phyloP scores from a whole-genome alignment of 1,140 invertebrate genomes.

The Papilio helenus region DNA sequence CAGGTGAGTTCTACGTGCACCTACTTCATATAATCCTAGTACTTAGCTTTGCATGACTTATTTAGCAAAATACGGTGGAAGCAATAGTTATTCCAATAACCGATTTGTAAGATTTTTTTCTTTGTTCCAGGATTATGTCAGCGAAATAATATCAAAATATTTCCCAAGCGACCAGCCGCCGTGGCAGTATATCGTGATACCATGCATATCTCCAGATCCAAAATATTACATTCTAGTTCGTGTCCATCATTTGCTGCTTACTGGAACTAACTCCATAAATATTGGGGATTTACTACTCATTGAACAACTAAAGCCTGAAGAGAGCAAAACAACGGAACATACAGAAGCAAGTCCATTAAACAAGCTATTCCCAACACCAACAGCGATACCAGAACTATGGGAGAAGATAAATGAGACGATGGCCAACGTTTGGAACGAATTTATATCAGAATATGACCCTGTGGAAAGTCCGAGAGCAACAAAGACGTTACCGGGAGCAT shows the following conservation, averaged over 20 bases:
- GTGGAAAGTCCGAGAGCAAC: constrained; percentile 86
- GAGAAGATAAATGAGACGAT: constrained; percentile 87
- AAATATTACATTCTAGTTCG: constrained; percentile 89
- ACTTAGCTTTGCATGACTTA: background rate
- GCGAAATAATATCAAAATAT: constrained; percentile 90
- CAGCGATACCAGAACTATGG: constrained; percentile 86
- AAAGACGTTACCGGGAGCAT: constrained; percentile 84
- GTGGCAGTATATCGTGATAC: constrained; percentile 92
- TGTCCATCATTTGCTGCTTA: constrained; percentile 89
- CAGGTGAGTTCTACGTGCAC: constrained; percentile 80
- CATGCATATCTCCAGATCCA: constrained; percentile 83
- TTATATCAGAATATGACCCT: constrained; percentile 90
- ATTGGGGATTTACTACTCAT: constrained; percentile 90
- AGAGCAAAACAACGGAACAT: constrained; percentile 56
- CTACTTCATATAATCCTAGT: background rate
- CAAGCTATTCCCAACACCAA: constrained; percentile 84
- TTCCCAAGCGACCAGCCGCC: constrained; percentile 87
- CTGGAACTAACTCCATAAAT: constrained; percentile 87
- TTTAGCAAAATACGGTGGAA: too few relatives aligned
- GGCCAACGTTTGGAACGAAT: constrained; percentile 91
- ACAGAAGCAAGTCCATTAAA: constrained; percentile 81
- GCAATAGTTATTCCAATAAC: background rate
- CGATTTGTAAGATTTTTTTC: background rate
- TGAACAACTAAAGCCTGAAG: constrained; percentile 79
- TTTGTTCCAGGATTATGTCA: constrained; percentile 88